Conservation (phyloP, 2,797 vertebrate genomes). For the Zenarchopterus dispar region DNA sequence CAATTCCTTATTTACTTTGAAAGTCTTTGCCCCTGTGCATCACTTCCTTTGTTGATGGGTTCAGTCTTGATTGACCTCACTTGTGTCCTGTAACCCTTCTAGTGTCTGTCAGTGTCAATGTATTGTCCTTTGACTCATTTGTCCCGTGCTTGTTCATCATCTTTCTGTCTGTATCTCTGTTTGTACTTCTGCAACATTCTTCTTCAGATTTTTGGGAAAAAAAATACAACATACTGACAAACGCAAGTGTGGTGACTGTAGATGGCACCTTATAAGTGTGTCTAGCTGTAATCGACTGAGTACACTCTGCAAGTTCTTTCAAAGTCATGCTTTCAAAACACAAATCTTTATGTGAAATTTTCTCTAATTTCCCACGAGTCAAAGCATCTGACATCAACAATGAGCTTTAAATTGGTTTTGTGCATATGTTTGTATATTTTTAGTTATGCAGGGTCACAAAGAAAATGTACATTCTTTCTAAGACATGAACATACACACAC, state of each 20-base stretch:
- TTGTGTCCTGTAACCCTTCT: too few species aligned
- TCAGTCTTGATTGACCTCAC: too few species aligned
- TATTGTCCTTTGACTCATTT: too few species aligned
- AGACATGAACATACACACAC: slow-evolving; percentile 12
- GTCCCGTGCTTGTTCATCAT: too few species aligned
- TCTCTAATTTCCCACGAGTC: slow-evolving; percentile 23
- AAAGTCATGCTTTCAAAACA: slow-evolving; percentile 14
- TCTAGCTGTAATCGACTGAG: not conserved
- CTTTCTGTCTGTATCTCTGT: too few species aligned
- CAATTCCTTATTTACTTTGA: too few species aligned
- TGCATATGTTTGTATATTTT: not conserved
- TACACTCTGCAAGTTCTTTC: not conserved
- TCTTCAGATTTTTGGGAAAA: not conserved
- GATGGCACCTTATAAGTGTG: not conserved
- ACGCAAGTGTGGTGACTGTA: not conserved
- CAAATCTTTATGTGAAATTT: slow-evolving; percentile 20
- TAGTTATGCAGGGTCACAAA: slow-evolving; percentile 33
- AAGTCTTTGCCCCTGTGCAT: too few species aligned
- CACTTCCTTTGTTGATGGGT: too few species aligned
- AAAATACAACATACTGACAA: not conserved
- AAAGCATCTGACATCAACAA: slow-evolving; percentile 37
- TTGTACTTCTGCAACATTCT: too few species aligned
- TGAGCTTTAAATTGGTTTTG: slow-evolving; percentile 22
- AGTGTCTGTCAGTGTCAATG: too few species aligned
- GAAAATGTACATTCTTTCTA: slow-evolving; percentile 2